Evolutionary conservation across 2,888 invertebrate species (phyloP).

Genomic region (Halictus ligatus): DNA sequence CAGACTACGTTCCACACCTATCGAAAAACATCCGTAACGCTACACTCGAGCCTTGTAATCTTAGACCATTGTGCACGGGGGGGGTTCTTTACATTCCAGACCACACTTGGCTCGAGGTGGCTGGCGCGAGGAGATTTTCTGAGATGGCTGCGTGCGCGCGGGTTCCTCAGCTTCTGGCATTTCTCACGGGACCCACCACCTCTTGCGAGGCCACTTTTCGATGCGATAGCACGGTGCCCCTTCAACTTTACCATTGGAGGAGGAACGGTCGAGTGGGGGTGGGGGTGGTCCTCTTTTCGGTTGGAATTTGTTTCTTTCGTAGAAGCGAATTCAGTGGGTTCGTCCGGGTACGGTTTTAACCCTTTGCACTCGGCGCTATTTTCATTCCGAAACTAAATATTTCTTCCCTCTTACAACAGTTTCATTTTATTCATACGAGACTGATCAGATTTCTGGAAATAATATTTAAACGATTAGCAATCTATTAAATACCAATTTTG

Average conservation of each 20-base stretch:
- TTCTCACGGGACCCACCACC: constrained; percentile 29
- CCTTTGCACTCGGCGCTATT: too few relatives aligned
- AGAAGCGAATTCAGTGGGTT: background rate
- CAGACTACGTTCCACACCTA: constrained; percentile 56
- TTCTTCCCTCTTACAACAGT: too few relatives aligned
- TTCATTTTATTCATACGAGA: too few relatives aligned
- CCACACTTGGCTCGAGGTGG: constrained; percentile 70
- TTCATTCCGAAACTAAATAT: too few relatives aligned
- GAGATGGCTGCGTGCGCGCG: constrained; percentile 51
- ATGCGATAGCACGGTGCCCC: background rate
- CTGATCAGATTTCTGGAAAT: too few relatives aligned
- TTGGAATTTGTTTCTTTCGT: background rate
- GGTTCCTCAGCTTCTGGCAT: constrained; percentile 49
- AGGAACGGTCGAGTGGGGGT: background rate
- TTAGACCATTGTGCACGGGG: constrained; percentile 63
- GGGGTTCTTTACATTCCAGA: constrained; percentile 74
- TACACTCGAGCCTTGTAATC: constrained; percentile 70
- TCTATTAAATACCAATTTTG: too few relatives aligned
- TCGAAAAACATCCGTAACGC: constrained; percentile 67
- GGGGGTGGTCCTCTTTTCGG: too few relatives aligned
- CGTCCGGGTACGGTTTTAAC: too few relatives aligned
- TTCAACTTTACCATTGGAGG: background rate
- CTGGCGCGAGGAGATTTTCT: constrained; percentile 57
- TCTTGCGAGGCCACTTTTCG: background rate
- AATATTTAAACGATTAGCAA: too few relatives aligned